Evolutionary conservation across 2,113 vertebrate genomes (phyloP).

Genomic region (Tauraco erythrolophus): DNA sequence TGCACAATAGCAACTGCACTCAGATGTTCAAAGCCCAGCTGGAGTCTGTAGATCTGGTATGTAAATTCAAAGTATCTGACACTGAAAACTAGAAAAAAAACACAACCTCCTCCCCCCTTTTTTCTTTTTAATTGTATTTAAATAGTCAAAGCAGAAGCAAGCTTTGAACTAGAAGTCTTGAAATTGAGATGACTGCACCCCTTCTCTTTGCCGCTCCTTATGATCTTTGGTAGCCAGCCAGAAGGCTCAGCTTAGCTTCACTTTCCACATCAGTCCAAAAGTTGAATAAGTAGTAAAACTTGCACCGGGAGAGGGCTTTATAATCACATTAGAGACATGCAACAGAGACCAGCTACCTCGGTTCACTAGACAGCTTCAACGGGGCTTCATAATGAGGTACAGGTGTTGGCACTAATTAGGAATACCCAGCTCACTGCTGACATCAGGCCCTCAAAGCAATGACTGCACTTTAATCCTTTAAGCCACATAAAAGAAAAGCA

Average conservation of each 20-base stretch:
- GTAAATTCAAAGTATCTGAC: neutral
- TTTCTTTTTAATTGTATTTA: neutral
- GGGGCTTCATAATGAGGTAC: slow-evolving; percentile 58
- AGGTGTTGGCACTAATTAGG: slow-evolving; percentile 72
- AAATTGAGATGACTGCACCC: neutral
- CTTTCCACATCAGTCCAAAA: slow-evolving; percentile 29
- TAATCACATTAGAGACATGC: slow-evolving; percentile 33
- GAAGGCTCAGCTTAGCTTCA: slow-evolving; percentile 27
- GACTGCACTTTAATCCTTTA: slow-evolving; percentile 71
- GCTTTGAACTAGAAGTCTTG: neutral
- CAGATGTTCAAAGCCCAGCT: slow-evolving; percentile 2
- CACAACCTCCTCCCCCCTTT: accelerated
- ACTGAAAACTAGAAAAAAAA: neutral
- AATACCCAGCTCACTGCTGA: slow-evolving; percentile 40
- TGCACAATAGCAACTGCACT: neutral
- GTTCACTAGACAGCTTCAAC: slow-evolving; percentile 48
- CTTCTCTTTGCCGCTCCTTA: slow-evolving; percentile 19
- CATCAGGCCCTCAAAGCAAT: slow-evolving; percentile 58
- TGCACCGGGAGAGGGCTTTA: slow-evolving; percentile 23
- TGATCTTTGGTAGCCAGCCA: slow-evolving; percentile 20
- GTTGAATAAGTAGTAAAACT: slow-evolving; percentile 19
- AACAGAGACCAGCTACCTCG: neutral
- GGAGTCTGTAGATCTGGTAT: neutral
- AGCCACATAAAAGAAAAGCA: slow-evolving; percentile 52
- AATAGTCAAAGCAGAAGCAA: neutral